Evolutionary conservation across 2,113 vertebrate species (phyloP).

Genomic region (Atlantisia rogersi): DNA sequence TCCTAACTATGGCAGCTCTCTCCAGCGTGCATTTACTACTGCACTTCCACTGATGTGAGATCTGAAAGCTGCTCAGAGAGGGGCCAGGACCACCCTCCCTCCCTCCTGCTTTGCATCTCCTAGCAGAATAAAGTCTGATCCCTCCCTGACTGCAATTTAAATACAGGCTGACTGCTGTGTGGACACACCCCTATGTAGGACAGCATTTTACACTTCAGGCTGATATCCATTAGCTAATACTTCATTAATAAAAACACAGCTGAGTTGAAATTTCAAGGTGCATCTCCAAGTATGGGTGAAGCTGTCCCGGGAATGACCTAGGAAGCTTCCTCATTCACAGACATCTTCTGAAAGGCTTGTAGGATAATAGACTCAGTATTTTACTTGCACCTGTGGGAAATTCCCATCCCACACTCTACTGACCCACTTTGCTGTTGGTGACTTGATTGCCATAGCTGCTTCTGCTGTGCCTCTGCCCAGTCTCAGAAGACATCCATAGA

Average conservation of each 20-base stretch:
- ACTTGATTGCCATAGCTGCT: neutral
- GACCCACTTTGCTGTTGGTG: accelerated
- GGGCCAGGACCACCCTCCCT: neutral
- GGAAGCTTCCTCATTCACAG: neutral
- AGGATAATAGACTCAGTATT: neutral
- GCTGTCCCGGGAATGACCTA: neutral
- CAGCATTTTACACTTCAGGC: neutral
- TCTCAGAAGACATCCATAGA: neutral
- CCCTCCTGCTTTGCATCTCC: neutral
- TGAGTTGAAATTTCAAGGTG: neutral
- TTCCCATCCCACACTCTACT: neutral
- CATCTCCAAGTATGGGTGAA: neutral
- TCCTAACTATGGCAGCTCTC: neutral
- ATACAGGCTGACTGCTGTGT: neutral
- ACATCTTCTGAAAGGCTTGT: neutral
- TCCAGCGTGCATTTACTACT: neutral
- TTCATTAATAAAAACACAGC: neutral
- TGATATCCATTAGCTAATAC: neutral
- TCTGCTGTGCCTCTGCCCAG: neutral
- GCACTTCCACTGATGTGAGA: neutral
- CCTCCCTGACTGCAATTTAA: neutral
- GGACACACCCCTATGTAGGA: neutral
- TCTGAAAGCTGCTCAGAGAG: neutral
- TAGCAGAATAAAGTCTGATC: neutral
- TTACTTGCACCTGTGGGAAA: neutral